Evolutionary conservation across 2,113 vertebrate species (phyloP).

Genomic region (Lycocorax pyrrhopterus): DNA sequence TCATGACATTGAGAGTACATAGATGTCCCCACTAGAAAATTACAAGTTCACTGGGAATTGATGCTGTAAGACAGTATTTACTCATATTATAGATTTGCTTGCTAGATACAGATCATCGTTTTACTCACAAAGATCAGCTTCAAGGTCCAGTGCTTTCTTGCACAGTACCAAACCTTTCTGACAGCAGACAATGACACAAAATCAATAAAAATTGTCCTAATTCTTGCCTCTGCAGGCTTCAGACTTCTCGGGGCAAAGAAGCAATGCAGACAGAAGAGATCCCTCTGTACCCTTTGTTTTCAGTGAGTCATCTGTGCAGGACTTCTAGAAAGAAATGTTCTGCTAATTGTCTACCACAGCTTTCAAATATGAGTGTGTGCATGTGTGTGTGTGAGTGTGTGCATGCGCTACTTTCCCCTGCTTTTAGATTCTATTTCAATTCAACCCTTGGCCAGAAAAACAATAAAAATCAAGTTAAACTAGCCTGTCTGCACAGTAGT

Average conservation of each 20-base stretch:
- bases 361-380: background rate
- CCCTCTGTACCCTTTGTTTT: background rate
- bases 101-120: background rate
- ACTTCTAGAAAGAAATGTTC: background rate
- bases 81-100: background rate
- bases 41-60: background rate
- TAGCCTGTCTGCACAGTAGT: background rate
- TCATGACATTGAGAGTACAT: background rate
- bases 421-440: background rate
- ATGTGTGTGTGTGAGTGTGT: accelerated
- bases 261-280: background rate
- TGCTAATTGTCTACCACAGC: background rate
- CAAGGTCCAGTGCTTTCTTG: background rate
- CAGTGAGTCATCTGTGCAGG: background rate
- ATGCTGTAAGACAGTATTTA: background rate
- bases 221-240: background rate
- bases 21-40: background rate
- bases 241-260: background rate
- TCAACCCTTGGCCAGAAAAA: background rate
- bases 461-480: background rate
- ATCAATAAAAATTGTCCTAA: background rate
- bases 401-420: background rate
- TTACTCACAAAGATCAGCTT: background rate
- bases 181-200: background rate
- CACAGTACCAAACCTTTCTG: background rate